Base-by-base conservation (phyloP, 2,888 invertebrate species). In the Sminthurinus aureus region DNA sequence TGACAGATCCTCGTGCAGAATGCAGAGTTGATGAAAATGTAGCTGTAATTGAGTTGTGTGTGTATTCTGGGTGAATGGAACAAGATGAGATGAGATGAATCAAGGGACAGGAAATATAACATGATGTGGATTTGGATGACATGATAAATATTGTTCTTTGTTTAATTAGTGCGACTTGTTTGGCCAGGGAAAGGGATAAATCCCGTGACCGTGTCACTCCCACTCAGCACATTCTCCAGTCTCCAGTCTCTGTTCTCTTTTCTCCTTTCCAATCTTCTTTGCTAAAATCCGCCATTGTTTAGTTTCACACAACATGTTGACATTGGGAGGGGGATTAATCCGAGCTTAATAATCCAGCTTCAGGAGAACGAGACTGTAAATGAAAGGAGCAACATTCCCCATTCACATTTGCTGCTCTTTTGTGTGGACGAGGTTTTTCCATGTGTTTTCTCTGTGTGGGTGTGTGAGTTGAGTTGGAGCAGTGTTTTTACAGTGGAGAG, bases 71-170 rank as follows among this genome's bases (percentile, higher is more conserved):
- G n/a, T n/a, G n/a, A n/a, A 38, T 38, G 38, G 6, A 38, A 38
- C 38, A 38, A 38, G 38, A 38, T 38, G 38, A 38, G 38, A 38
- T 38, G 38, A 38, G 38, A 38, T 1, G 6, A 1, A 38, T 38
- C n/a, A n/a, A n/a, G n/a, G n/a, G 38, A 38, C 1, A 38, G 38
- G 1, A 6, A 38, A 38, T 38, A 6, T 38, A 38, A 38, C 1
- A 6, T 38, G 38, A 38, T 38, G 1, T 38, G 38, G 38, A 38
- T 67, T 69, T 18, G 22, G 6, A 13, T 69, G n/a, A 79, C 38
- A n/a, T 20, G 38, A 79, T 79, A 79, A 79, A 79, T 79, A 79
- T 79, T 79, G 38, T 79, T 69, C 69, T 79, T 79, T 79, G 58
- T 76, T 69, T 79, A 79, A 79, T 79, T 79, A 79, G 79, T 79